Percentiles rank a stretch among this genome's conserved stretches.
These are phyloP conservation scores for Sthenelais limicola DNA, from an alignment of 2,888 invertebrate genomes.

Conservation along the genomic window DNA sequence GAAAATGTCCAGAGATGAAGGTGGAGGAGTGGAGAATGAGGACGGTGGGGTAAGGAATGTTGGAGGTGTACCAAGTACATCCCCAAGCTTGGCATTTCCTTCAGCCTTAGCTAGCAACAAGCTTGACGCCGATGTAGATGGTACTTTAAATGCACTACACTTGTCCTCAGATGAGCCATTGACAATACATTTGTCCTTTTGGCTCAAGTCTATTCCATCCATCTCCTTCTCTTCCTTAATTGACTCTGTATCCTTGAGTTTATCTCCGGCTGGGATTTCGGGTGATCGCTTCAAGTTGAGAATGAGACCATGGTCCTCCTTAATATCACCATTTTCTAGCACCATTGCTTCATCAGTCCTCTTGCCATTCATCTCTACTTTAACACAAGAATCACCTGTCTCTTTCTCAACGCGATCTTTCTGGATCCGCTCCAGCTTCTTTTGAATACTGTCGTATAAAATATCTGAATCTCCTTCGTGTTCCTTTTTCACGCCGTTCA, in stretches of 20 bases:
- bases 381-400: slow-evolving; percentile 39
- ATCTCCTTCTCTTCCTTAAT: slow-evolving; percentile 6
- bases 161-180: neutral
- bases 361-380: slow-evolving; percentile 48
- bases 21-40: slow-evolving; percentile 8
- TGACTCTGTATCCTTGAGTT: neutral
- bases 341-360: slow-evolving; percentile 51
- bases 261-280: slow-evolving; percentile 53
- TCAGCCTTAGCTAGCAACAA: slow-evolving; percentile 14
- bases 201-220: neutral
- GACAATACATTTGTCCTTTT: neutral
- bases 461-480: no score
- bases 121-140: neutral
- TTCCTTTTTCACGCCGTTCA: slow-evolving; percentile 60
- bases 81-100: slow-evolving; percentile 9
- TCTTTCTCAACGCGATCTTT: slow-evolving; percentile 6
- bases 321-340: slow-evolving; percentile 65
- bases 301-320: slow-evolving; percentile 10
- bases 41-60: neutral
- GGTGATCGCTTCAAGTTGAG: slow-evolving; percentile 53
- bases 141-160: slow-evolving; percentile 20
- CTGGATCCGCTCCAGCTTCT: slow-evolving; percentile 6
- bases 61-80: slow-evolving; percentile 17
- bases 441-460: slow-evolving; percentile 16
- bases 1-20: slow-evolving; percentile 23